These are phyloP conservation scores for Trimorus sp. DNA, from an alignment of 2,888 invertebrate species.

Conservation along the genomic window DNA sequence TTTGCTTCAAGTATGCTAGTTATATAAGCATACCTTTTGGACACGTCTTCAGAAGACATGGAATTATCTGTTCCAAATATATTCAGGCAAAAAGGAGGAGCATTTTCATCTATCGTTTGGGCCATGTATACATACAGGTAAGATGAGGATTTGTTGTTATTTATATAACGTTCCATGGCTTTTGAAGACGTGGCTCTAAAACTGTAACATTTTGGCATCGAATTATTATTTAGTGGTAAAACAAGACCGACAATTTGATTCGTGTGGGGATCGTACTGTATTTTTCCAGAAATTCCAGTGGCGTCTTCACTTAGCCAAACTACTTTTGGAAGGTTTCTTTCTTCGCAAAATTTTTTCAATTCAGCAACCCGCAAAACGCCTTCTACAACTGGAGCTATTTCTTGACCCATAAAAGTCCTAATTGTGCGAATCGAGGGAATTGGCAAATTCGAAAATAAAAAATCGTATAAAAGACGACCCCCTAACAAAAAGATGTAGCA, in stretches of 20 bases:
- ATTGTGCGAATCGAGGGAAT: constrained; percentile 14
- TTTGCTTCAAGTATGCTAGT: constrained; percentile 35
- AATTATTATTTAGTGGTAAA: constrained; percentile 62
- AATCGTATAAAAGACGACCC: constrained; percentile 25
- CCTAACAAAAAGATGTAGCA: constrained; percentile 19
- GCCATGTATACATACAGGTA: constrained; percentile 36
- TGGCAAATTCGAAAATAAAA: constrained; percentile 22
- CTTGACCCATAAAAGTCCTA: constrained; percentile 3
- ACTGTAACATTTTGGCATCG: constrained; percentile 57
- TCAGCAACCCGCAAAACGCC: constrained; percentile 21
- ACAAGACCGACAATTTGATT: constrained; percentile 70
- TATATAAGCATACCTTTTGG: constrained; percentile 56
- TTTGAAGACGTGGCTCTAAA: constrained; percentile 62
- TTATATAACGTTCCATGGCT: constrained; percentile 60
- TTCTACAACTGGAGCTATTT: constrained; percentile 5
- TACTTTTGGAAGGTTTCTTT: constrained; percentile 45
- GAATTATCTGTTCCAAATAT: constrained; percentile 70
- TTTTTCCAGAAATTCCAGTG: constrained; percentile 56
- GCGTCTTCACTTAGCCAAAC: constrained; percentile 58
- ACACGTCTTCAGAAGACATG: constrained; percentile 66
- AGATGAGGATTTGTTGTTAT: constrained; percentile 49
- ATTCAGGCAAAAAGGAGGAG: constrained; percentile 68
- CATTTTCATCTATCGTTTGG: constrained; percentile 60
- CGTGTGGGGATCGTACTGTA: constrained; percentile 58
- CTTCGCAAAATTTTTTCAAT: constrained; percentile 58